phyloP scores from a whole-genome alignment of 2,797 vertebrate genomes.

The Rhabdophis nuchalis region DNA sequence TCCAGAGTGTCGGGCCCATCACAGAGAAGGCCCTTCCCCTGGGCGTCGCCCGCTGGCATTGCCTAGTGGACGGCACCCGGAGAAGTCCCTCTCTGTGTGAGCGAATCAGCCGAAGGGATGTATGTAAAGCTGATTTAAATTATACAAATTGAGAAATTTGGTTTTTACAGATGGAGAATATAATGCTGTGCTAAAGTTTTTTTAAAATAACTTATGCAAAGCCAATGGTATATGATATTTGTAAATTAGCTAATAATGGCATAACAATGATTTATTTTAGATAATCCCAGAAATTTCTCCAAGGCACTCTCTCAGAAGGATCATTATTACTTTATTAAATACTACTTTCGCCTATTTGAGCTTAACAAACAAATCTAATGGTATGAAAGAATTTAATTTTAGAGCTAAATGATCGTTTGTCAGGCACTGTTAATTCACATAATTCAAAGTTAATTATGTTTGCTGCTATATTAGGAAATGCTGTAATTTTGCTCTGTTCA shows the following conservation, averaged over 20 bases:
- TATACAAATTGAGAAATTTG: conserved; percentile 12
- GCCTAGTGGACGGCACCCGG: too few relatives aligned
- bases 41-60: too few relatives aligned
- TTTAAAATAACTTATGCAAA: conserved; percentile 45
- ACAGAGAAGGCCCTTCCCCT: too few relatives aligned
- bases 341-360: conserved; percentile 76
- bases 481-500: conserved; percentile 74
- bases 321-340: conserved; percentile 75
- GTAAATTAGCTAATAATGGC: conserved; percentile 64
- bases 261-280: conserved; percentile 66
- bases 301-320: conserved; percentile 65
- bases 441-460: conserved; percentile 83
- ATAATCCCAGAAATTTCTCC: conserved; percentile 66
- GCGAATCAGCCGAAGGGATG: too few relatives aligned
- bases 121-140: background rate
- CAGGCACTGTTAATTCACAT: conserved; percentile 79
- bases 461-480: conserved; percentile 71
- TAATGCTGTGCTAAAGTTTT: conserved; percentile 41
- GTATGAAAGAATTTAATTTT: conserved; percentile 81
- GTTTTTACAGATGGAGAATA: conserved; percentile 34
- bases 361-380: conserved; percentile 82
- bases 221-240: conserved; percentile 41
- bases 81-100: too few relatives aligned
- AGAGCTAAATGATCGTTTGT: conserved; percentile 80
- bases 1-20: too few relatives aligned